Base-by-base conservation (phyloP, 2,113 vertebrate species). In the Turnix velox region DNA sequence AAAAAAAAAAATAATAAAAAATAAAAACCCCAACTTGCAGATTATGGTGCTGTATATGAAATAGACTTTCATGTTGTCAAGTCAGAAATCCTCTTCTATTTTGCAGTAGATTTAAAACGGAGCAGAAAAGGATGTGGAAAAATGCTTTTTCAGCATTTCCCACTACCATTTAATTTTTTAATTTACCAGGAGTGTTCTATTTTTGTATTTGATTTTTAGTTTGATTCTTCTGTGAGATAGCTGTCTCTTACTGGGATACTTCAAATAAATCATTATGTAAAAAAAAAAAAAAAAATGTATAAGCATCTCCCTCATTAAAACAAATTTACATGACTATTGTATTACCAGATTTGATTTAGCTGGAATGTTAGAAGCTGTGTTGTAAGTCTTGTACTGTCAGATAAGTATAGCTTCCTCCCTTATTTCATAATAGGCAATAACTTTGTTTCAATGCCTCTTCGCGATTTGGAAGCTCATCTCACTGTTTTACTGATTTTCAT, bases 261-360 rank as follows among this genome's bases (percentile, higher is more conserved):
- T 94, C 23, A 90, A 95, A 95, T 94, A 95, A 95, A 95, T 66
- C 30, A 43, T 51, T 77, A n/a, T n/a, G n/a, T n/a, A n/a, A n/a
- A n/a, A n/a, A n/a, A n/a, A n/a, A n/a, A 13, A 63, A 86, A 79
- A 43, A 12, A 74, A 30, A 72, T 25, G 22, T 83, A 55, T 37
- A 83, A 65, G 40, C 7, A 57, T 43, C 13, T 90, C 16, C 22
- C 31, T 84, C 22, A 39, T 25, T 63, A 63, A 63, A 86, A 74
- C 15, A 65, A 62, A n/a, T 8, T 67, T 89, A 63, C 7, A 1
- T 43, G 33, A 66, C 61, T 80, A 19, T 80, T 86, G 2, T 10
- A 24, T 20, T 76, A 31, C 23, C 7, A 35, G 23, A 10, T 73
- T 77, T 78, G 46, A 43, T 66, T 78, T 52, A 63, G 39, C 23